phyloP scores from a whole-genome alignment of 2,888 invertebrate genomes.

The Eustalomyia histrio region DNA sequence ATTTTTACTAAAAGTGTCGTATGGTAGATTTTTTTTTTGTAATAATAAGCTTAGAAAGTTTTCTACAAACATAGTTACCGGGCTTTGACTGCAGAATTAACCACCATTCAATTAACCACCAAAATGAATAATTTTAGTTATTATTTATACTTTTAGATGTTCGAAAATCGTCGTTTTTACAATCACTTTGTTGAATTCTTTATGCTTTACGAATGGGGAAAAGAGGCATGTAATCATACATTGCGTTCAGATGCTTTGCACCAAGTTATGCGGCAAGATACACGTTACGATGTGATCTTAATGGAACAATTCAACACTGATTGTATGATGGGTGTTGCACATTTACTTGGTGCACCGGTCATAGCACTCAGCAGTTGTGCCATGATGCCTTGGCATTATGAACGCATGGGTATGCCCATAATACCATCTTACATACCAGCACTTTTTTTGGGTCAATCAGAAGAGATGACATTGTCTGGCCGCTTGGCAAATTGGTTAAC shows the following conservation, averaged over 20 bases:
- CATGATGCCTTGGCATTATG: constrained; percentile 83
- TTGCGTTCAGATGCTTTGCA: constrained; percentile 76
- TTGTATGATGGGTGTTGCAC: constrained; percentile 84
- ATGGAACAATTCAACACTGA: constrained; percentile 87
- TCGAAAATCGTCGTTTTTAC: constrained; percentile 75
- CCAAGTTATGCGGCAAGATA: constrained; percentile 76
- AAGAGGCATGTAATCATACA: constrained; percentile 74
- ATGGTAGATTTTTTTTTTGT: too few relatives aligned
- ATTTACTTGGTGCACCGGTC: constrained; percentile 83
- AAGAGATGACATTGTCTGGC: constrained; percentile 79
- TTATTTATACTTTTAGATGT: constrained; percentile 68
- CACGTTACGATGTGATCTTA: constrained; percentile 84
- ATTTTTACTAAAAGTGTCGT: too few relatives aligned
- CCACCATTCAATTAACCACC: background rate
- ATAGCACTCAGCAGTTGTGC: constrained; percentile 81
- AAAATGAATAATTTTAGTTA: background rate
- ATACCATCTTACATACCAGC: constrained; percentile 82
- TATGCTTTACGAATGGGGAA: constrained; percentile 76
- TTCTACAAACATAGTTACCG: too few relatives aligned
- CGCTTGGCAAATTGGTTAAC: constrained; percentile 80
- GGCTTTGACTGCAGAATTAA: background rate
- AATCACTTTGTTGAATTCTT: constrained; percentile 76
- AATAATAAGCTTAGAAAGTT: too few relatives aligned
- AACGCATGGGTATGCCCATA: constrained; percentile 82
- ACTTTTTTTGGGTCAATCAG: constrained; percentile 80